Base-by-base conservation (phyloP, 2,113 vertebrate species). In the Neoarius graeffei region DNA sequence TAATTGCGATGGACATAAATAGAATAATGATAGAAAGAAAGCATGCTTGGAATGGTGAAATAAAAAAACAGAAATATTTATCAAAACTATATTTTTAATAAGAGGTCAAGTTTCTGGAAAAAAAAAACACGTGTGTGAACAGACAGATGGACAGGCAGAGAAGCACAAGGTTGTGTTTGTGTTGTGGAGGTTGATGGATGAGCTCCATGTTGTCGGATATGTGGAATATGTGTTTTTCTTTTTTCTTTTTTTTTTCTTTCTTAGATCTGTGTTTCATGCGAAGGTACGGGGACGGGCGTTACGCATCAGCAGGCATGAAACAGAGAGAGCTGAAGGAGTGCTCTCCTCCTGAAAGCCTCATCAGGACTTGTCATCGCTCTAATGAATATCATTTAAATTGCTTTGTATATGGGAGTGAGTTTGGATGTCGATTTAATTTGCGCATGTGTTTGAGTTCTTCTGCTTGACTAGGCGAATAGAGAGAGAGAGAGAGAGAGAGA, bases 361-460 rank as follows among this genome's bases (percentile, higher is more conserved):
- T 98, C 98, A 97, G 96, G 96, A 96, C 97, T 97, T 98, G 98
- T 99, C 98, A 99, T 98, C 95, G 95, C 96, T 97, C 97, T 99
- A 99, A 99, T 98, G 97, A 98, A 99, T 98, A 99, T 98, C 97
- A 98, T 99, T 99, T 99, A 99, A 99, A 99, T 99, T 97, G 98
- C 97, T 98, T 98, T 98, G 98, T 99, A 97, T 99, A 97, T 98
- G 96, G 97, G 96, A 97, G 97, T 93, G 97, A 97, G 97, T 98
- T 99, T 97, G 97, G 97, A 98, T 99, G 98, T 99, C 97, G 97
- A 98, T 99, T 98, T 99, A 99, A 99, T 99, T 99, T 97, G 97
- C 96, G 96, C 98, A 97, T 97, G 98, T 98, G 97, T 98, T 99
- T 97, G 97, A 99, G 97, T 96, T 98, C 97, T 97, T 97, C 97